These are phyloP conservation scores for Panthera uncia DNA, from an alignment of 2,113 vertebrate genomes.

Conservation along the genomic window DNA sequence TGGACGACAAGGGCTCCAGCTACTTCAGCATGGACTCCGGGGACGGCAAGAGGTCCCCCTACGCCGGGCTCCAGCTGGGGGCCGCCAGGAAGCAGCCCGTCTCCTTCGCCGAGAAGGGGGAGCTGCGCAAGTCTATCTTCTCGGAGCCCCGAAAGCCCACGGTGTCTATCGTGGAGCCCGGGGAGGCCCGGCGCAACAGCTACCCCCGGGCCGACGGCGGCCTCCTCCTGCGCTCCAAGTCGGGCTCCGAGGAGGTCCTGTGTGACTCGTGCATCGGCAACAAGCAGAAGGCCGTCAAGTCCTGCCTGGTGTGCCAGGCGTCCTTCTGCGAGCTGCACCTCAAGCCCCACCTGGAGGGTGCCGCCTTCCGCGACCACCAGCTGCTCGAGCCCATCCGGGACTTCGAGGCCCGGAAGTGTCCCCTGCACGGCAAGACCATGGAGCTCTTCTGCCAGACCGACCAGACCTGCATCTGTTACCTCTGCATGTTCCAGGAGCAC, in stretches of 20 bases:
- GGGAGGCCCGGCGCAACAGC: conserved; percentile 75
- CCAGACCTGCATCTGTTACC: conserved; percentile 92
- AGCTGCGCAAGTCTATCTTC: conserved; percentile 84
- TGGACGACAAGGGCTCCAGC: conserved; percentile 84
- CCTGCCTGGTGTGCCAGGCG: conserved; percentile 95
- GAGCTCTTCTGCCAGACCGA: conserved; percentile 95
- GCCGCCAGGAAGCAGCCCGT: conserved; percentile 78
- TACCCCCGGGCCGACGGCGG: conserved; percentile 74
- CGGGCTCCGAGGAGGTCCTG: conserved; percentile 86
- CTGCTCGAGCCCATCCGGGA: conserved; percentile 91
- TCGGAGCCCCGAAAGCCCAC: conserved; percentile 82
- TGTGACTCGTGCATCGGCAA: conserved; percentile 96
- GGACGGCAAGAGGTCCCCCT: conserved; percentile 83
- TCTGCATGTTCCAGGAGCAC: conserved; percentile 94
- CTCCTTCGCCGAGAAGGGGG: conserved; percentile 84
- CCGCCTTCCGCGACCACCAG: conserved; percentile 95
- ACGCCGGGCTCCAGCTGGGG: conserved; percentile 80
- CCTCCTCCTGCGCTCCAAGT: conserved; percentile 70
- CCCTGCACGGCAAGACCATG: conserved; percentile 91
- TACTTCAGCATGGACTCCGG: conserved; percentile 87
- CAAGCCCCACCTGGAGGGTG: conserved; percentile 94
- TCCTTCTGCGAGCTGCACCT: conserved; percentile 96
- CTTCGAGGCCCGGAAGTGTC: conserved; percentile 91
- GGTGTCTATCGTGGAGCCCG: conserved; percentile 77
- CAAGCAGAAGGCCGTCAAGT: conserved; percentile 94